phyloP scores from a whole-genome alignment of 2,113 vertebrate genomes.

The Coryphaenoides rupestris region DNA sequence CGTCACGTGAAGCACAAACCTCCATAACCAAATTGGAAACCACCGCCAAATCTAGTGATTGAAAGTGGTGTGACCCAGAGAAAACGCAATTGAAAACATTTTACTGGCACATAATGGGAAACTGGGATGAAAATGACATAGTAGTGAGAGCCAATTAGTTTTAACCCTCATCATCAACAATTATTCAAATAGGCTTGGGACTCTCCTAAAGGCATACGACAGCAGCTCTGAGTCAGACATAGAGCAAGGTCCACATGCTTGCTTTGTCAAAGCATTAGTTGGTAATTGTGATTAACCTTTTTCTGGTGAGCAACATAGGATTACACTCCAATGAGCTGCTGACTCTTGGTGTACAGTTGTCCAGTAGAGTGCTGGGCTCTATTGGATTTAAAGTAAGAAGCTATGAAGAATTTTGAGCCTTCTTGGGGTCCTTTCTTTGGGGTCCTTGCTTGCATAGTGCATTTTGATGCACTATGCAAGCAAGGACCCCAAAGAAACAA shows the following conservation, averaged over 20 bases:
- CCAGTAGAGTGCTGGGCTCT: no score
- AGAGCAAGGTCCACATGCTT: constrained; percentile 2
- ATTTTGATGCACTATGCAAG: no score
- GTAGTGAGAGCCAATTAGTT: constrained; percentile 38
- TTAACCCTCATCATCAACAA: not conserved
- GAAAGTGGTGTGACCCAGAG: not conserved
- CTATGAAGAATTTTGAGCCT: no score
- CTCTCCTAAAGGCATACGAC: constrained; percentile 34
- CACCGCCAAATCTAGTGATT: not conserved
- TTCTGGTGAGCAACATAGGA: not conserved
- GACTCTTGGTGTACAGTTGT: no score
- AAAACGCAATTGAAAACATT: no score
- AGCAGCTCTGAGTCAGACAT: constrained; percentile 44
- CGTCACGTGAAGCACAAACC: not conserved
- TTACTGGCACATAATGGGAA: no score
- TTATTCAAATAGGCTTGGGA: constrained; percentile 51
- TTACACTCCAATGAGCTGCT: no score
- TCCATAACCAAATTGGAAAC: not conserved
- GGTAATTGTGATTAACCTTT: constrained; percentile 27
- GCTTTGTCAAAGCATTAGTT: constrained; percentile 35
- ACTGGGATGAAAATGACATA: constrained; percentile 4
- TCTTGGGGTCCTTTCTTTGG: no score
- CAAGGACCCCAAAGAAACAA: no score
- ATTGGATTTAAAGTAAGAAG: no score
- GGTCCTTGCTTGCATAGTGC: no score